phyloP scores from a whole-genome alignment of 2,113 vertebrate genomes.

The Burhinus oedicnemus region DNA sequence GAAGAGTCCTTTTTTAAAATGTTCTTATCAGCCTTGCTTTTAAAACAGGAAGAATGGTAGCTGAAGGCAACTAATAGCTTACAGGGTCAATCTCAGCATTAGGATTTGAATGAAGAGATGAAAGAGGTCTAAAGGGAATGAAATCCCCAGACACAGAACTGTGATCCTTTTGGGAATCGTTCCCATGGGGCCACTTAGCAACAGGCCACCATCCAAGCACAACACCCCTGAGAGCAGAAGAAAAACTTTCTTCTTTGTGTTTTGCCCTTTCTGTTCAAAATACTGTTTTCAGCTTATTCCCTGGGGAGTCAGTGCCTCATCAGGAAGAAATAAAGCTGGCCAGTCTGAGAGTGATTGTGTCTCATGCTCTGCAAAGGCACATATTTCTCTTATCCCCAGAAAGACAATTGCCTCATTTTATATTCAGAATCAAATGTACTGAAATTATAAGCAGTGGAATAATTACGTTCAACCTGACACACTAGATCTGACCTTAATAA shows the following conservation, averaged over 20 bases:
- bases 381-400: conserved; percentile 46
- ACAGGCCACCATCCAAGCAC: conserved; percentile 57
- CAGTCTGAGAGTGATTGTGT: conserved; percentile 20
- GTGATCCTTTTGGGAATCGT: conserved; percentile 26
- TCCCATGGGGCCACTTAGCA: conserved; percentile 61
- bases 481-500: conserved; percentile 49
- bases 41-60: conserved; percentile 29
- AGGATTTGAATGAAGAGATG: conserved; percentile 46
- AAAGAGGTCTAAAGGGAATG: conserved; percentile 44
- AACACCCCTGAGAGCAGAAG: not conserved
- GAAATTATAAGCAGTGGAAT: conserved; percentile 55
- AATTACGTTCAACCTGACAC: conserved; percentile 26
- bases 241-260: conserved; percentile 46
- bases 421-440: conserved; percentile 59
- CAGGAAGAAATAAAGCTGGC: conserved; percentile 51
- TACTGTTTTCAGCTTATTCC: conserved; percentile 15
- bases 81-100: conserved; percentile 21
- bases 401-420: conserved; percentile 62
- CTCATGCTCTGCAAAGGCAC: conserved; percentile 42
- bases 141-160: conserved; percentile 13
- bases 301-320: conserved; percentile 32
- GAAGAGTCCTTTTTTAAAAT: not conserved
- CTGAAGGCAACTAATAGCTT: conserved; percentile 42
- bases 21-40: conserved; percentile 30
- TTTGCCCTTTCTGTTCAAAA: conserved; percentile 28